Conservation (phyloP, 2,797 vertebrate species). For the Takifugu rubripes region DNA sequence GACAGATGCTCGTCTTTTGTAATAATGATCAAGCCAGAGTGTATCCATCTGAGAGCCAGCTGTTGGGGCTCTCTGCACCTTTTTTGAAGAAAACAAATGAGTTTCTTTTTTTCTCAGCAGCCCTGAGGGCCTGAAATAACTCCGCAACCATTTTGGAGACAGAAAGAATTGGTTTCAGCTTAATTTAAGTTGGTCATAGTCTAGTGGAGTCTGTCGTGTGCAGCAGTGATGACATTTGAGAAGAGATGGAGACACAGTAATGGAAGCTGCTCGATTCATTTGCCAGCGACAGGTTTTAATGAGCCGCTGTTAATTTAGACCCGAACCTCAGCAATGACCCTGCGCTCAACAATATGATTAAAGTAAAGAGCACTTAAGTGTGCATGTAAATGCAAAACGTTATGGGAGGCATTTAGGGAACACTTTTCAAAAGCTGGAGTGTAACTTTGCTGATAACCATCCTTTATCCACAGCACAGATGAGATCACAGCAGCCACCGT, state of each 20-base stretch:
- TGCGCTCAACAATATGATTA: background rate
- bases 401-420: background rate
- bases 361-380: slow-evolving; percentile 9
- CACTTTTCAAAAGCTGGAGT: slow-evolving; percentile 8
- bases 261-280: slow-evolving; percentile 15
- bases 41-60: background rate
- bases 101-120: background rate
- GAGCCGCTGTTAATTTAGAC: slow-evolving; percentile 16
- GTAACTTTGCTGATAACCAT: slow-evolving; percentile 1
- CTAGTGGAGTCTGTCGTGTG: background rate
- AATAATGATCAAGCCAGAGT: background rate
- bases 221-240: slow-evolving; percentile 13
- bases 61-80: background rate
- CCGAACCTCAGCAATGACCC: slow-evolving; percentile 8
- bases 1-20: background rate
- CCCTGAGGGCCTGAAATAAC: background rate
- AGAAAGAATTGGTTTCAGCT: slow-evolving; percentile 7
- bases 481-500: slow-evolving; percentile 8
- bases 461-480: slow-evolving; percentile 1
- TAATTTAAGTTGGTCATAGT: slow-evolving; percentile 12
- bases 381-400: background rate
- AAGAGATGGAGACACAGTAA: background rate
- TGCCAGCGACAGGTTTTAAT: slow-evolving; percentile 21
- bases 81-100: background rate
- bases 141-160: slow-evolving; percentile 1